phyloP scores from a whole-genome alignment of 2,888 invertebrate genomes.

The Nemapogon koenigi region DNA sequence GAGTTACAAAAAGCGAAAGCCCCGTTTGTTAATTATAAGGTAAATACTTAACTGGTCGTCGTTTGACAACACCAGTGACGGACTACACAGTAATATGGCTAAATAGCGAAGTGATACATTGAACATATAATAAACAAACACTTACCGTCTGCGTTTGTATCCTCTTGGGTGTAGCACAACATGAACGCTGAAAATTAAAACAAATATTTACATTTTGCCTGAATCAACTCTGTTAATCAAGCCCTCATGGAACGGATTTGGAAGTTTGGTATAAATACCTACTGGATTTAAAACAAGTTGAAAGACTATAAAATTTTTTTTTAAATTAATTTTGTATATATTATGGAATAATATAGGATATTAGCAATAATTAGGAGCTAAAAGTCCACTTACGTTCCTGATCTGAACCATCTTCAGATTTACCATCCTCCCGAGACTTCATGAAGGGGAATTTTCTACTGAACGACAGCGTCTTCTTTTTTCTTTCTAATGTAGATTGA shows the following conservation, averaged over 20 bases:
- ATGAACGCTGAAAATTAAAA: conserved; percentile 82
- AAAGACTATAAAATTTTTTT: no score
- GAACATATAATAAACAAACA: conserved; percentile 23
- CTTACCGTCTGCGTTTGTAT: conserved; percentile 89
- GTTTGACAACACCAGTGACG: conserved; percentile 19
- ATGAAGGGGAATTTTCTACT: conserved; percentile 99
- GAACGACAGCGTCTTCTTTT: conserved; percentile 98
- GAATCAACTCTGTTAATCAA: no score
- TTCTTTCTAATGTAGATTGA: conserved; percentile 93
- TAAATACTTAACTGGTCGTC: conserved; percentile 7
- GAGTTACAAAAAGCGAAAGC: conserved; percentile 1
- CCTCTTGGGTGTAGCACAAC: conserved; percentile 94
- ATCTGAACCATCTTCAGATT: conserved; percentile 95
- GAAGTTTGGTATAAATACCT: no score
- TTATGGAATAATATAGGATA: no score
- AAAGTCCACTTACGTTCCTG: conserved; percentile 97
- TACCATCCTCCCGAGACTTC: conserved; percentile 97
- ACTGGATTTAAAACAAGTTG: no score
- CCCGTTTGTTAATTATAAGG: conserved; percentile 3
- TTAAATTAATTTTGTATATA: no score
- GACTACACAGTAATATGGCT: conserved; percentile 37
- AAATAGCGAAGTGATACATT: conserved; percentile 33
- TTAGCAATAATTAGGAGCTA: no score
- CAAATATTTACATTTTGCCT: no score
- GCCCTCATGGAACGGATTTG: no score